Percentiles rank a stretch among this genome's conserved stretches.
Conservation (phyloP, 2,113 vertebrate genomes). For the Bufo gargarizans region DNA sequence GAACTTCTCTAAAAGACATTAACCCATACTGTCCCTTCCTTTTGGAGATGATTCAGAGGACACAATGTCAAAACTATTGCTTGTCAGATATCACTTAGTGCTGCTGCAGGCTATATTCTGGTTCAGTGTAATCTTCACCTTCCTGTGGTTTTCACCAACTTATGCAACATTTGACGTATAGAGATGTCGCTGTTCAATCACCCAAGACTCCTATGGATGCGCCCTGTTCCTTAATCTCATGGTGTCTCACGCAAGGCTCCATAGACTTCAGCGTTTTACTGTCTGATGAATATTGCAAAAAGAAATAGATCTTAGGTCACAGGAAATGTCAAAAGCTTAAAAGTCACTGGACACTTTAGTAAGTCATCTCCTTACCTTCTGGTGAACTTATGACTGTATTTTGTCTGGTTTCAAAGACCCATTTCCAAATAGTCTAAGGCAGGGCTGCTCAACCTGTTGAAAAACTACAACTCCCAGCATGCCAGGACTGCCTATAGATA, state of each 20-base stretch:
- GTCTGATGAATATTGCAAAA: not conserved
- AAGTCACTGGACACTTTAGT: not conserved
- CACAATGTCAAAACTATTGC: not conserved
- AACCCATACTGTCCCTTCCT: not conserved
- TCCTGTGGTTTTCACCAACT: conserved; percentile 20
- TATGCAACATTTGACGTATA: conserved; percentile 14
- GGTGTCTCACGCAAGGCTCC: not conserved
- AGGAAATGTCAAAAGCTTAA: not conserved
- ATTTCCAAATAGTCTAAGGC: not conserved
- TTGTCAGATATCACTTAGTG: not conserved
- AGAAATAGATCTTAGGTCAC: not conserved
- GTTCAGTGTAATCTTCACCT: not conserved
- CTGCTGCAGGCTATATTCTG: not conserved
- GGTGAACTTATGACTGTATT: not conserved
- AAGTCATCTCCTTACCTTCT: not conserved
- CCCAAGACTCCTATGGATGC: not conserved
- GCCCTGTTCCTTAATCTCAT: not conserved
- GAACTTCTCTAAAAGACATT: not conserved
- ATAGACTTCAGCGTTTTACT: not conserved
- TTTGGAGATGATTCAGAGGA: conserved; percentile 3
- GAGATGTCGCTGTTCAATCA: not conserved
- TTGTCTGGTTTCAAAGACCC: not conserved
- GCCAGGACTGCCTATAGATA: too few species aligned
- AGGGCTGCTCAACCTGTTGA: too few species aligned
- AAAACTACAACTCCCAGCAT: too few species aligned